Evolutionary conservation across 2,888 invertebrate genomes (phyloP), one percentile per base, ranked within the genome.

Genomic region (Lasioglossum villosulum): DNA sequence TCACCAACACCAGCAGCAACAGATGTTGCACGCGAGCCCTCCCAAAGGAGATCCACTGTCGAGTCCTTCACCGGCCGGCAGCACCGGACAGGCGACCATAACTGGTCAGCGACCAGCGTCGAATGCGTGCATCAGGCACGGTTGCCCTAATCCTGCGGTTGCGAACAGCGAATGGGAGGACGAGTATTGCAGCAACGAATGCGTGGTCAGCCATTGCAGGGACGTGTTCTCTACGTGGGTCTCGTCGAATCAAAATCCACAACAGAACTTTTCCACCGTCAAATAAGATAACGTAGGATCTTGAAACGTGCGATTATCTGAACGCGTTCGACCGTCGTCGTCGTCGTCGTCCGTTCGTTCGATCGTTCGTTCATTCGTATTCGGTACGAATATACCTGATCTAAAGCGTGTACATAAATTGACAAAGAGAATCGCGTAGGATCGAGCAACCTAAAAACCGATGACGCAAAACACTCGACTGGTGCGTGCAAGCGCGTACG

Each of bases 181-280:
- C 95, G 99, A 99, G 95, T 99, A 99, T 95, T 99, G 99, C 96
- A 98, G 98, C 95, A 99, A 98, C 95, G 98, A 99, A 95, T 99
- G 99, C 96, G 99, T 99, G 89, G 98, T 99, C 95, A 98, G 97
- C 95, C 99, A 99, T 95, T 99, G 99, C 97, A 98, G 98, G 96
- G 98, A 98, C 95, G 98, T 99, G 89, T 98, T 98, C 96, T 97
- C 97, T 94, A 97, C 97, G 88, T 98, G 98, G 98, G 98, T 98
- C 94, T 97, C 98, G 88, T 97, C 97, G 93, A 97, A 98, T 96
- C 97, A 97, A 95, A 97, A 96, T 95, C 96, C 97, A 95, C 96
- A 97, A 95, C 97, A 97, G 96, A 97, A 97, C 95, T 97, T 97
- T 95, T 97, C 97, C 89, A 97, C 97, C 91, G 98, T 97, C 93